Percentiles rank a stretch among this genome's conserved stretches.
These are phyloP conservation scores for Muscicapa adusta DNA, from an alignment of 2,113 vertebrate species.

Conservation along the genomic window DNA sequence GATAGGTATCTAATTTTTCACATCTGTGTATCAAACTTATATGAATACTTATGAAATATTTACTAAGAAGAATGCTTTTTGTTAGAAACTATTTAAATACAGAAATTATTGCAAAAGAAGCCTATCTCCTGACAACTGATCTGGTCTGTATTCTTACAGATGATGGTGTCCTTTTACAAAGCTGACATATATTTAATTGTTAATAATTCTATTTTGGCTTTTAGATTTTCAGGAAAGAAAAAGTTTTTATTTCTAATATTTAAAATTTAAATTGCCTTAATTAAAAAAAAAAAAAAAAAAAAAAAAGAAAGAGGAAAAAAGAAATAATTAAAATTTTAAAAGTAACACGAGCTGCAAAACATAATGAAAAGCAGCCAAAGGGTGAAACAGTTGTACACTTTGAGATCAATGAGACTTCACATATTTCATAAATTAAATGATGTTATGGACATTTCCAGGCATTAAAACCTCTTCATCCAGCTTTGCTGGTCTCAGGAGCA, in stretches of 20 bases:
- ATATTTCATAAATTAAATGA: not conserved
- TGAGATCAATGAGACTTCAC: not conserved
- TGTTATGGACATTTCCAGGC: not conserved
- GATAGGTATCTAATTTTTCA: not conserved
- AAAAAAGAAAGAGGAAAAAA: not conserved
- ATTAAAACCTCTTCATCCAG: not conserved
- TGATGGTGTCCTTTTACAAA: not conserved
- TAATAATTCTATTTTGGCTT: not conserved
- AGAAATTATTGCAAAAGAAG: not conserved
- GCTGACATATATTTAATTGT: not conserved
- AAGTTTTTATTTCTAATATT: not conserved
- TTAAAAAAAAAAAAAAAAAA: not conserved
- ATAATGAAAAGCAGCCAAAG: not conserved
- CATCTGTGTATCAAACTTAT: not conserved
- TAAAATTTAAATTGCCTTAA: not conserved
- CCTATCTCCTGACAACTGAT: not conserved
- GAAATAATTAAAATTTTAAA: not conserved
- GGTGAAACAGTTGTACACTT: not conserved
- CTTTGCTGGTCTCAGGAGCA: not conserved
- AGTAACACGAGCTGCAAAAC: not conserved
- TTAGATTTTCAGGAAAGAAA: not conserved
- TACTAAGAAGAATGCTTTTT: not conserved
- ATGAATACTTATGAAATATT: not conserved
- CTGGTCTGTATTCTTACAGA: not conserved
- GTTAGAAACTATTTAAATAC: not conserved